Base-by-base conservation (phyloP, 2,888 invertebrate species). In the Aphrophora alni region DNA sequence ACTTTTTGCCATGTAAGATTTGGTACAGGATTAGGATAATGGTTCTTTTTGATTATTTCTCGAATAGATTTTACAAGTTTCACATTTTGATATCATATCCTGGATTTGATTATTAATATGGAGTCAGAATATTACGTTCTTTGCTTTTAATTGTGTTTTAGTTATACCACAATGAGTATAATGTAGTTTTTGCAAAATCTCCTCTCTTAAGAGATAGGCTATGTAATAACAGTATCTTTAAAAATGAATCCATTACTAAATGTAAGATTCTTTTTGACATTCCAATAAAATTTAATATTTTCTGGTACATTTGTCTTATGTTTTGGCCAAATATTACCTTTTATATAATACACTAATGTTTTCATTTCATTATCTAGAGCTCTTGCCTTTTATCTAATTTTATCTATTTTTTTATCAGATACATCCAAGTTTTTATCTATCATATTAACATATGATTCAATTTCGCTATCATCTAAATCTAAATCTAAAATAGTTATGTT, bases 111-210 rank as follows among this genome's bases (percentile, higher is more conserved):
- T 68, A 12, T n/a, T 70, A 21, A 77, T 77, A 21, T 38, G n/a
- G 21, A 70, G 77, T 70, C 77, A 77, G 21, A 68, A 77, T 24
- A 77, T 27, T 5, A 27, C 7, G 17, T 77, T 70, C 14, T 38
- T 77, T 27, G 77, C 77, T 33, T 70, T 28, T 12, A 70, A 26
- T 33, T 77, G 69, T 1, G 38, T 70, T 33, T 77, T 77, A 21
- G 24, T 38, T 3, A 77, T 70, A 5, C 77, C 77, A 27, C n/a
- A n/a, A 70, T 78, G 78, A 72, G 71, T 69, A 38, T 72, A 78
- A 26, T 78, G 78, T 25, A 78, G 26, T 26, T 27, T n/a, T 27
- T 38, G 33, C 24, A 78, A n/a, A 71, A 78, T 78, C 38, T 78
- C 78, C 12, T 38, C 28, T 78, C 78, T 71, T 2, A 78, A 7